Evolutionary conservation across 2,113 vertebrate genomes (phyloP).

Genomic region (Rhinolophus ferrumequinum): DNA sequence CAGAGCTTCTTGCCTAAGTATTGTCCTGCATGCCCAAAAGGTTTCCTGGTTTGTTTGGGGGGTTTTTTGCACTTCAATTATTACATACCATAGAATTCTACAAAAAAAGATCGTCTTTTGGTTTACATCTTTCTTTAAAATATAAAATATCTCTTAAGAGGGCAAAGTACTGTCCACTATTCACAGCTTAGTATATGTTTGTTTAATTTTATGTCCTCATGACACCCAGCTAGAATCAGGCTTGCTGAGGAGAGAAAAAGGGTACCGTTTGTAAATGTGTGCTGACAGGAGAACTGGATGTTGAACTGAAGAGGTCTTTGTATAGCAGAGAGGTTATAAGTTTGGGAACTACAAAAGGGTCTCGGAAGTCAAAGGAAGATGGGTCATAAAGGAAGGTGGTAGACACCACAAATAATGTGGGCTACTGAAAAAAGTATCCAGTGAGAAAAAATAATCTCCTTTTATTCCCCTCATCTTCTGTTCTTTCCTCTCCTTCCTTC

Average conservation of each 20-base stretch:
- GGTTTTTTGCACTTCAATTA: neutral
- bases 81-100: neutral
- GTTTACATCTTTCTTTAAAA: constrained; percentile 7
- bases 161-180: neutral
- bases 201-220: neutral
- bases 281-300: neutral
- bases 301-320: neutral
- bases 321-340: neutral
- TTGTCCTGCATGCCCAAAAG: neutral
- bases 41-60: neutral
- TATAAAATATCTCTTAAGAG: neutral
- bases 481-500: neutral
- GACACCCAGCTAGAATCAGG: neutral
- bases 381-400: neutral
- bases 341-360: neutral
- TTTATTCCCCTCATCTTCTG: neutral
- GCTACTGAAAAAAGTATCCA: neutral
- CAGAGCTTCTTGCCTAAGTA: neutral
- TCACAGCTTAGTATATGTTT: neutral
- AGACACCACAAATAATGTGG: neutral
- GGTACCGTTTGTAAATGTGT: neutral
- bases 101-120: neutral
- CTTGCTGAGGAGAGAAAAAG: neutral
- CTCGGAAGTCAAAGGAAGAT: neutral
- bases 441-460: neutral